phyloP scores from a whole-genome alignment of 2,888 invertebrate species.

The Caenorhabditis afra region DNA sequence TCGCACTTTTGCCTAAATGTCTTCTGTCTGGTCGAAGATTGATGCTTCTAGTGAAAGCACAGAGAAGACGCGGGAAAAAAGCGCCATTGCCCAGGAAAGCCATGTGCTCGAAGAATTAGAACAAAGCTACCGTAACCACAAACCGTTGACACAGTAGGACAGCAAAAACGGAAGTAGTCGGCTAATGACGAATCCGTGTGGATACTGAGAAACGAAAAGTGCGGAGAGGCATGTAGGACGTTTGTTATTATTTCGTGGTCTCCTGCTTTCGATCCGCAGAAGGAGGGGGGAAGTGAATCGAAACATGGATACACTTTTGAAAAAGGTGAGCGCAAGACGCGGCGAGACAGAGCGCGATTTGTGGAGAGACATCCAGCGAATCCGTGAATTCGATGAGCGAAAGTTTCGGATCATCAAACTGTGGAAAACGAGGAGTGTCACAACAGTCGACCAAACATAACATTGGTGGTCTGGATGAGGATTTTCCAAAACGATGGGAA shows the following conservation, averaged over 20 bases:
- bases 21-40: too few relatives aligned
- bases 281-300: slow-evolving; percentile 35
- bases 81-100: too few relatives aligned
- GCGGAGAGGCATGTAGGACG: slow-evolving; percentile 52
- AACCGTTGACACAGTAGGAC: slow-evolving; percentile 5
- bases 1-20: too few relatives aligned
- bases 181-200: slow-evolving; percentile 41
- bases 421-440: slow-evolving; percentile 54
- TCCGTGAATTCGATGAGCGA: slow-evolving; percentile 59
- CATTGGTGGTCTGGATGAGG: slow-evolving; percentile 27
- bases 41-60: too few relatives aligned
- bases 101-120: too few relatives aligned
- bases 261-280: slow-evolving; percentile 15
- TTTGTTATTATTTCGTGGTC: slow-evolving; percentile 59
- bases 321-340: slow-evolving; percentile 48
- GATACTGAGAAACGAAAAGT: slow-evolving; percentile 36
- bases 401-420: slow-evolving; percentile 62
- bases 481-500: too few relatives aligned
- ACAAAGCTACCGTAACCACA: too few relatives aligned
- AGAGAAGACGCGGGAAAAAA: too few relatives aligned
- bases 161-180: slow-evolving; percentile 11
- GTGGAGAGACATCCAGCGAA: slow-evolving; percentile 33
- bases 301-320: slow-evolving; percentile 58
- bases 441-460: slow-evolving; percentile 52
- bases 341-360: slow-evolving; percentile 28